Evolutionary conservation across 2,113 vertebrate species (phyloP).

Genomic region (Barnardius zonarius): DNA sequence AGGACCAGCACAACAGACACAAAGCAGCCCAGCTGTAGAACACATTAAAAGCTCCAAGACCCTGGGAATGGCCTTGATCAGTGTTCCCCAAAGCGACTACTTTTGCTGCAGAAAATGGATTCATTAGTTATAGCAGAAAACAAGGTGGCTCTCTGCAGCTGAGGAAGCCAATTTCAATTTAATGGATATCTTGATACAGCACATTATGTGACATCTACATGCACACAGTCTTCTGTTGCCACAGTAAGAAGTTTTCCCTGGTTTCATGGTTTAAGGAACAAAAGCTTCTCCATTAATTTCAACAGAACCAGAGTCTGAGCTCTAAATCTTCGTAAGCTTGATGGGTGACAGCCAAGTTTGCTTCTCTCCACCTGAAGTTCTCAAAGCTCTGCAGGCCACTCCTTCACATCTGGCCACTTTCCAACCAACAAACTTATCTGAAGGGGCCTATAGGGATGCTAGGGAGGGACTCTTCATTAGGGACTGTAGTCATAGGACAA

Average conservation of each 20-base stretch:
- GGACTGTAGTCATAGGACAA: no score
- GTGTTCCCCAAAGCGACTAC: slow-evolving; percentile 14
- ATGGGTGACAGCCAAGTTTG: not conserved
- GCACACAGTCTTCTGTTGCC: not conserved
- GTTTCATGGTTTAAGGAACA: not conserved
- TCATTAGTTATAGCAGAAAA: slow-evolving; percentile 66
- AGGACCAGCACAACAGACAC: slow-evolving; percentile 2
- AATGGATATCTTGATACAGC: not conserved
- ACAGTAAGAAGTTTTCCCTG: not conserved
- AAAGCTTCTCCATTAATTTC: not conserved
- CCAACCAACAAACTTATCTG: not conserved
- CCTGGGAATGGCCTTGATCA: slow-evolving; percentile 31
- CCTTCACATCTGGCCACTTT: not conserved
- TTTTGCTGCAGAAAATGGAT: not conserved
- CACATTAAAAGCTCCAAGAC: slow-evolving; percentile 36
- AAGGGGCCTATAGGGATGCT: no score
- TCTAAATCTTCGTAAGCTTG: not conserved
- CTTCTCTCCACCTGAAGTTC: not conserved
- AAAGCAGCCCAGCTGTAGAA: slow-evolving; percentile 44
- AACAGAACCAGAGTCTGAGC: not conserved
- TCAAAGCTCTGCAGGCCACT: not conserved
- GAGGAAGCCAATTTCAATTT: slow-evolving; percentile 10
- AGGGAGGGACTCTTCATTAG: no score
- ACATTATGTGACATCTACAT: slow-evolving; percentile 1
- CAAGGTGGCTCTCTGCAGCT: not conserved